Evolutionary conservation across 2,888 invertebrate genomes (phyloP), one percentile per base, ranked within the genome.

Genomic region (Tachina lurida): DNA sequence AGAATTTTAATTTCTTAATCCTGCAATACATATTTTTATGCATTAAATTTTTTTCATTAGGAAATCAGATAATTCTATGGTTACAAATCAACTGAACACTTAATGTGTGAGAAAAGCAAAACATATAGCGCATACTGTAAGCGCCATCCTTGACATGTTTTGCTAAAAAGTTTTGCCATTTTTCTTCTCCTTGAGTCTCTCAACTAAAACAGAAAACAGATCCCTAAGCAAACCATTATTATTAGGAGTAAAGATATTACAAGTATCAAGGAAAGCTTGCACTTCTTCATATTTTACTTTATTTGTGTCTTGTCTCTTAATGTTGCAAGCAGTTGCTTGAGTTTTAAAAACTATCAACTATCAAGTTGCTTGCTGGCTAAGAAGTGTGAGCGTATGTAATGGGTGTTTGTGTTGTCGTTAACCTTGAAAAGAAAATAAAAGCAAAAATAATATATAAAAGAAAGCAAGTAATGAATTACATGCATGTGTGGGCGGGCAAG

Each of bases 101-200:
- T 73, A 47, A 49, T 81, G 76, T 84, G 84, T 77, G 65, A 60
- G 58, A 71, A 80, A 71, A 73, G 65, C 56, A 84, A 75, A 75
- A 75, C 58, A 73, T 68, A 73, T 82, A 71, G 31, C 31, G 81
- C 76, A 77, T 43, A 49, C 79, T 79, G 52, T 19, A 5, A 31
- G 68, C 54, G 83, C 70, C 78, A 82, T 85, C 73, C 85, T 81
- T 85, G 82, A 78, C 78, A 78, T 85, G 74, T 85, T 82, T 82
- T 74, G 67, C 71, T 76, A 73, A 68, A 83, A 84, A 73, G n/a
- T 81, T 84, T 77, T 52, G 3, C 12, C 39, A 39, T 65, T 47
- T 58, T 43, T 17, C 45, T 12, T 43, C 52, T 67, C 17, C 17
- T 19, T 13, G 31, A 52, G n/a, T 43, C 73, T 58, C 49, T 47